These are phyloP conservation scores for Hypselothyrea guttata DNA, from an alignment of 2,888 invertebrate species.

Conservation along the genomic window DNA sequence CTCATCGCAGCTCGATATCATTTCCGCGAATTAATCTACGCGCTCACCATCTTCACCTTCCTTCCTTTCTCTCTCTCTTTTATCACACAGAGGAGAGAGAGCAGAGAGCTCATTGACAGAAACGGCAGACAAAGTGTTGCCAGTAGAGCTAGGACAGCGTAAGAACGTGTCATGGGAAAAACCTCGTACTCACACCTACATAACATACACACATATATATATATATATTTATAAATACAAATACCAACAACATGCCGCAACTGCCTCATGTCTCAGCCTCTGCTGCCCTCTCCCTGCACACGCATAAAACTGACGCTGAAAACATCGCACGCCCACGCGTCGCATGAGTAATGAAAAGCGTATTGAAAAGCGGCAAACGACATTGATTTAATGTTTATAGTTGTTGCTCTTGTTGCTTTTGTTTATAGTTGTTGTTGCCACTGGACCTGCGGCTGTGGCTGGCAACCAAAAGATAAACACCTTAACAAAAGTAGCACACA, in stretches of 20 bases:
- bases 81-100: too few species aligned
- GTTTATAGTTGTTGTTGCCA: slow-evolving; percentile 6
- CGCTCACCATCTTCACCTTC: too few species aligned
- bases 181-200: slow-evolving; percentile 10
- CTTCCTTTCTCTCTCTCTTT: too few species aligned
- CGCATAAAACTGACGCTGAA: slow-evolving; percentile 13
- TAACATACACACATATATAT: too few species aligned
- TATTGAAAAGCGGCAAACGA: slow-evolving; percentile 66
- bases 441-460: slow-evolving; percentile 38
- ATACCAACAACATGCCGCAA: too few species aligned
- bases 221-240: neutral
- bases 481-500: slow-evolving; percentile 55
- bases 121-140: slow-evolving; percentile 52
- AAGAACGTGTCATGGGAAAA: slow-evolving; percentile 59
- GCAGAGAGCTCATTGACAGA: too few species aligned
- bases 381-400: slow-evolving; percentile 72
- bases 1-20: neutral
- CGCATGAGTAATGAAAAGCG: slow-evolving; percentile 67
- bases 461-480: slow-evolving; percentile 38
- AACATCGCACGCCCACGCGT: slow-evolving; percentile 33
- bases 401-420: slow-evolving; percentile 7
- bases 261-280: too few species aligned
- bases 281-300: slow-evolving; percentile 8
- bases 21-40: slow-evolving; percentile 29
- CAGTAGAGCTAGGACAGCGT: neutral